Base-by-base conservation (phyloP, 1,140 invertebrate genomes). In the Pseudomyrmex flavicornis region DNA sequence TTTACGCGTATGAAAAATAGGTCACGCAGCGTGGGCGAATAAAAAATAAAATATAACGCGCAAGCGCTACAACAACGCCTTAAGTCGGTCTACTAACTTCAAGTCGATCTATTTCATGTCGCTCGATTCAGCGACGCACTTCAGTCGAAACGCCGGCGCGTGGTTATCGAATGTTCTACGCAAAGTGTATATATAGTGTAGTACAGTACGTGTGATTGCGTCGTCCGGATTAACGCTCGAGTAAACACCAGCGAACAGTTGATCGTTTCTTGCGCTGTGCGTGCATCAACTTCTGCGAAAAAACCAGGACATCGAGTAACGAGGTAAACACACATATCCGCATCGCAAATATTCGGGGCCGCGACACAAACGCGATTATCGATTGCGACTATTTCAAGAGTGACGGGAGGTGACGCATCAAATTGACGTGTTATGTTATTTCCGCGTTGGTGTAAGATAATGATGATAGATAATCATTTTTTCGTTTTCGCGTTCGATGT, bases 321-420 rank as follows among this genome's bases (percentile, higher is more conserved):
- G 13, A 89, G 87, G 87, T 89, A 88, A 88, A 88, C 85, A 85
- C 82, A 56, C 22, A 35, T 26, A 26, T 46, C n/a, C n/a, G 48
- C 61, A 77, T 54, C 48, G 63, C 59, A 52, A n/a, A 35, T 48
- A 63, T 63, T 88, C 52, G 83, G 46, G 9, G 68, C 50, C 46
- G 17, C 46, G 65, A 15, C 61, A 74, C 58, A 66, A 75, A 85
- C 82, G 76, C 82, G 44, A 26, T 65, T 91, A 91, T 91, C 76
- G 90, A 91, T 91, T 91, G 70, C 68, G 61, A 75, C 85, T 65
- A 85, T 87, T 91, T 87, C 88, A 85, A 88, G 90, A 91, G 90
- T 83, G 74, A 80, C 35, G 86, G 86, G 15, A n/a, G 61, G 73
- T 91, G 91, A 90, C 90, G 89, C 85, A 91, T 90, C 44, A 13